Percentiles rank a stretch among this genome's conserved stretches.
Conservation (phyloP, 2,888 invertebrate genomes). For the Acrocyrtus sp. region DNA sequence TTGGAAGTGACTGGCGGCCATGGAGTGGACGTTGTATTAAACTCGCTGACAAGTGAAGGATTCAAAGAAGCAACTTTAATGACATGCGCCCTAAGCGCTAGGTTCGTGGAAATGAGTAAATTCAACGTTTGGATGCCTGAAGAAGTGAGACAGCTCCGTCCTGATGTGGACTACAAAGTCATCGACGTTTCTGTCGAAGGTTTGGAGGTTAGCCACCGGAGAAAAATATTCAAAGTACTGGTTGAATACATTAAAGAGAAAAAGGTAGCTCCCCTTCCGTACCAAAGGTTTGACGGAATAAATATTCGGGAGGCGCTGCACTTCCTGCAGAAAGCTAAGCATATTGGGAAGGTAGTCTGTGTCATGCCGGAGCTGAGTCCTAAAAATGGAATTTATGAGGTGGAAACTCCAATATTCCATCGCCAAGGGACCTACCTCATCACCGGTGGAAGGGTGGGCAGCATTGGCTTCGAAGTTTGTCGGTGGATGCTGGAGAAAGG, state of each 20-base stretch:
- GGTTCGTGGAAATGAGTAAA: constrained; percentile 31
- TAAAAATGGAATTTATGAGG: too few species aligned
- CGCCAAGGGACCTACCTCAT: not conserved
- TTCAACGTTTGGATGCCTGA: constrained; percentile 20
- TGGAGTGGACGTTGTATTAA: too few species aligned
- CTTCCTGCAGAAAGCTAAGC: too few species aligned
- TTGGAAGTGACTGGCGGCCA: constrained; percentile 3
- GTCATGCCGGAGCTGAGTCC: too few species aligned
- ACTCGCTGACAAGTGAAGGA: constrained; percentile 10
- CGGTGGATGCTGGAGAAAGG: not conserved
- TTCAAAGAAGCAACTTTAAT: constrained; percentile 25
- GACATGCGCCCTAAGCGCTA: not conserved
- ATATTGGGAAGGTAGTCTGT: too few species aligned
- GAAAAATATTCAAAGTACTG: too few species aligned
- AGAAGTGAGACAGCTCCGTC: constrained; percentile 2
- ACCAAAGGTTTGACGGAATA: too few species aligned
- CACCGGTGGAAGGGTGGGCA: not conserved
- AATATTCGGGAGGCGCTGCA: too few species aligned
- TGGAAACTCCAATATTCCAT: too few species aligned
- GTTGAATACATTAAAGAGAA: too few species aligned
- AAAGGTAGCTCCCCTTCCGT: too few species aligned
- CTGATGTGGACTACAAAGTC: constrained; percentile 18
- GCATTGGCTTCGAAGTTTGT: not conserved
- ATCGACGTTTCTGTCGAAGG: constrained; percentile 20
- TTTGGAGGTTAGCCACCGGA: too few species aligned